Evolutionary conservation across 2,888 invertebrate species (phyloP).

Genomic region (Odontocolon sp.): DNA sequence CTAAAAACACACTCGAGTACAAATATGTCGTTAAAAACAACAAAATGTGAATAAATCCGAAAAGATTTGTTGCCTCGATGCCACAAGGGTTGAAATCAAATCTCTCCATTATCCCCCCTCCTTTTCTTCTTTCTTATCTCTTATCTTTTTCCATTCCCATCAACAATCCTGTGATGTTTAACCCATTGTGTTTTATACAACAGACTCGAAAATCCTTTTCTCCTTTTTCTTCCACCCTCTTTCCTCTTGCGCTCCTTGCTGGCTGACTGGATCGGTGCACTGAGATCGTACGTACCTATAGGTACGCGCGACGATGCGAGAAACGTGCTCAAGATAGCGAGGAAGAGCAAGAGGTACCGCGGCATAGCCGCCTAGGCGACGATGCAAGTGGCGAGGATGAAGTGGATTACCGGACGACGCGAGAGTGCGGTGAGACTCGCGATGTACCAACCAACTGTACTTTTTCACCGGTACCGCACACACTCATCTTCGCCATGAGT

Average conservation of each 20-base stretch:
- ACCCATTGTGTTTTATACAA: neutral
- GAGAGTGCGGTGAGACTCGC: constrained; percentile 41
- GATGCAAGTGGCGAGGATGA: constrained; percentile 65
- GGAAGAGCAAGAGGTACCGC: constrained; percentile 55
- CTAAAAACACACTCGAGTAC: too few relatives aligned
- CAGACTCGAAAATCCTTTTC: neutral
- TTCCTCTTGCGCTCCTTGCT: constrained; percentile 11
- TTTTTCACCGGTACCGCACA: neutral
- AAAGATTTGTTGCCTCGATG: too few relatives aligned
- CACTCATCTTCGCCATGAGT: constrained; percentile 34
- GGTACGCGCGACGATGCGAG: constrained; percentile 59
- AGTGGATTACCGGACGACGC: constrained; percentile 66
- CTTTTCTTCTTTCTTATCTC: neutral
- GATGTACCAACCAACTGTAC: constrained; percentile 38
- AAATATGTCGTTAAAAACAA: too few relatives aligned
- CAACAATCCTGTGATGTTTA: neutral
- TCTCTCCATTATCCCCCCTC: too few relatives aligned
- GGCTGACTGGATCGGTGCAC: constrained; percentile 4
- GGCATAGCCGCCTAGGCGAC: constrained; percentile 40
- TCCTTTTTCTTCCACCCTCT: constrained; percentile 18
- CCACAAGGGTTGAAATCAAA: too few relatives aligned
- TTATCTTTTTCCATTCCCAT: neutral
- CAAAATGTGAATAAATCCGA: too few relatives aligned
- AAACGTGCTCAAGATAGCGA: constrained; percentile 61
- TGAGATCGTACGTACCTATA: constrained; percentile 9